Evolutionary conservation across 2,113 vertebrate genomes (phyloP).

Genomic region (Phylloscopus trochiloides): DNA sequence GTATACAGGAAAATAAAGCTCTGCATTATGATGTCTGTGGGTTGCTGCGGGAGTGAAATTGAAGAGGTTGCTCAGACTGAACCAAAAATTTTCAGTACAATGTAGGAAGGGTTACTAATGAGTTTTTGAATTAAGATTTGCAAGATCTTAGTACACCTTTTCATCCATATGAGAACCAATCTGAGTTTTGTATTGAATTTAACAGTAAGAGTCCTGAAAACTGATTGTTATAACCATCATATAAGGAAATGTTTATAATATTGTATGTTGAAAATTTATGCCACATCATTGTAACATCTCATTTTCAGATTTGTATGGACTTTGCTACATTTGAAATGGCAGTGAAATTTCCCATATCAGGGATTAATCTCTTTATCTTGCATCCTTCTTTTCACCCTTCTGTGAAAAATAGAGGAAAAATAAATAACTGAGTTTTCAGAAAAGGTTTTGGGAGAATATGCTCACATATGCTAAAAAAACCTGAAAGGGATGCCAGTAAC

Average conservation of each 20-base stretch:
- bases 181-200: not conserved
- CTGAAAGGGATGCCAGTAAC: not conserved
- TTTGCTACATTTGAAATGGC: not conserved
- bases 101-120: not conserved
- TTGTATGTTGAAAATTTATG: not conserved
- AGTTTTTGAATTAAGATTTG: not conserved
- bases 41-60: not conserved
- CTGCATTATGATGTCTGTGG: not conserved
- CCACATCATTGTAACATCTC: not conserved
- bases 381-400: not conserved
- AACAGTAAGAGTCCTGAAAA: not conserved
- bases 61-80: not conserved
- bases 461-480: not conserved
- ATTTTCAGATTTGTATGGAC: not conserved
- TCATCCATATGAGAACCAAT: not conserved
- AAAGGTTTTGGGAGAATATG: not conserved
- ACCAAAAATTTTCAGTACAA: not conserved
- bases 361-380: not conserved
- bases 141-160: not conserved
- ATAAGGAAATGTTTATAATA: not conserved
- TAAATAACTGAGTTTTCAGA: not conserved
- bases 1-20: not conserved
- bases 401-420: not conserved
- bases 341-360: not conserved
- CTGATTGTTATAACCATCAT: not conserved